Base-by-base conservation (phyloP, 2,113 vertebrate species). In the Chauna torquata region DNA sequence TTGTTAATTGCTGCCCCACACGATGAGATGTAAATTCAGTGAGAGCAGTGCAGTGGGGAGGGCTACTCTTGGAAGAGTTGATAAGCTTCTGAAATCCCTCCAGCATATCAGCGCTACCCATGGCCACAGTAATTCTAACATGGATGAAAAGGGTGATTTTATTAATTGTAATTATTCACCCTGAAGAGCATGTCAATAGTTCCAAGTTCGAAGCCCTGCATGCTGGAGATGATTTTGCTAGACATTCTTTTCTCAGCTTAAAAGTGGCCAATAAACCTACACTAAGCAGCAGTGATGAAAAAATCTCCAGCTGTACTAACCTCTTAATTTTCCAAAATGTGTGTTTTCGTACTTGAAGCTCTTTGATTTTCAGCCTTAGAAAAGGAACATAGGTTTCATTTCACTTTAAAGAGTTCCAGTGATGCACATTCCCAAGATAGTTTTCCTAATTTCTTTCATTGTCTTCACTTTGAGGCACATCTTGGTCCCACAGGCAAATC, bases 381-480 rank as follows among this genome's bases (percentile, higher is more conserved):
- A 84, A 70, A 95, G 77, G 54, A 88, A 50, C 42, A 55, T 16
- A 82, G 78, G 42, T 68, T 38, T 95, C 78, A 83, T 95, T 91
- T 92, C 84, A 87, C 75, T 85, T 94, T 85, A 77, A 42, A 74
- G 25, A 36, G 18, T 80, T 68, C 47, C 85, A 85, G 36, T 40
- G 45, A 83, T 88, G 66, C 76, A 89, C 69, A 52, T 91, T 97
- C 92, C 82, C 85, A 83, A 75, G 93, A 92, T 77, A 91, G 57
- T 95, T 94, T 97, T 88, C 86, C 65, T 81, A 54, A 54, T 87
- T 91, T 95, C 82, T 84, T 96, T 95, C 82, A 23, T 87, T 92
- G 81, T 96, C 77, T 94, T 95, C 75, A 86, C 91, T 82, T 94
- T 71, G 47, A 86, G 70, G 59, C 55, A 83, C 16, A 62, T 94